Base-by-base conservation (phyloP, 2,113 vertebrate genomes). In the Sarotherodon lohbergeri region DNA sequence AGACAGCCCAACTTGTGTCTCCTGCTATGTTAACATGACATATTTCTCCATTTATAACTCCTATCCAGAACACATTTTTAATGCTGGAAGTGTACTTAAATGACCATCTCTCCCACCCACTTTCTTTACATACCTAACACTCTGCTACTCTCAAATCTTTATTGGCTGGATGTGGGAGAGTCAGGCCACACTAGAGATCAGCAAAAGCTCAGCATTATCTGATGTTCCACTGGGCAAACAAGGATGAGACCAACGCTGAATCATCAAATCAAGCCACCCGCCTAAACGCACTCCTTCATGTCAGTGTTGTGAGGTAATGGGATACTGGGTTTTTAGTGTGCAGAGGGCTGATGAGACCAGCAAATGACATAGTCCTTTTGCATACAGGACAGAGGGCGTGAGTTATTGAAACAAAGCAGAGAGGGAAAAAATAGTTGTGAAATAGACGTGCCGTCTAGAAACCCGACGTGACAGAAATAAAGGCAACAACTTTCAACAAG, bases 231-330 rank as follows among this genome's bases (percentile, higher is more conserved):
- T 91, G 81, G 89, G 79, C 93, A 91, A 93, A 94, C 94, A 95
- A 90, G 93, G 93, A 95, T 93, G 94, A 80, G 83, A 86, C 78
- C 63, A 19, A 3, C 1, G 89, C 95, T 93, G 94, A 94, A 63
- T 95, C 95, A 95, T 93, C 95, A 92, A 87, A 90, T 81, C 36
- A 17, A 5, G n/a, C 68, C 50, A 80, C 66, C 13, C 52, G 76
- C 22, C 89, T 92, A 84, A 89, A 91, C 81, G 73, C 91, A 82
- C 90, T 91, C 86, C 87, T 92, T 81, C 90, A 48, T 84, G 56
- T 92, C 89, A 61, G 50, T 76, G 81, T 83, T 22, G 85, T 94
- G 93, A 95, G 92, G 83, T 93, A 85, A 95, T 48, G 52, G 87
- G 46, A 68, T 8, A 55, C 80, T 5, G 82, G 34, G 82, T 55